phyloP scores from a whole-genome alignment of 2,888 invertebrate species.

The Sabatieria punctata region DNA sequence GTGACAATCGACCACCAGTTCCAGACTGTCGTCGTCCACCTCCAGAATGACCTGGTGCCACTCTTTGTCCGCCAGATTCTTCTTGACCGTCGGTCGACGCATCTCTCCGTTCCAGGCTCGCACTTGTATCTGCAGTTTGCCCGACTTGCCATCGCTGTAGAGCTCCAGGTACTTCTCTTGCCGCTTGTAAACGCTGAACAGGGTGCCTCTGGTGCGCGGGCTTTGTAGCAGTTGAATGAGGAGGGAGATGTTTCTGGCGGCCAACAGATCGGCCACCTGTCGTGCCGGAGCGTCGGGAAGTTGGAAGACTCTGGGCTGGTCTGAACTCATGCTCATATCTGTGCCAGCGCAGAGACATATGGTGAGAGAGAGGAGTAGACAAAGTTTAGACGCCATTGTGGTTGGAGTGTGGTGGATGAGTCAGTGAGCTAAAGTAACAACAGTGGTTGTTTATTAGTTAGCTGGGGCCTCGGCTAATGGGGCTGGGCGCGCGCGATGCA shows the following conservation, averaged over 20 bases:
- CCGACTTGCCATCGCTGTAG: background rate
- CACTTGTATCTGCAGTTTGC: background rate
- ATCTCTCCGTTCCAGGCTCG: too few species aligned
- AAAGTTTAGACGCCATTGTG: too few species aligned
- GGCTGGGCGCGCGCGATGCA: too few species aligned
- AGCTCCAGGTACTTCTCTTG: background rate
- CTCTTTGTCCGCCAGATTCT: background rate
- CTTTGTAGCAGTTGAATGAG: background rate
- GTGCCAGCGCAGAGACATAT: too few species aligned
- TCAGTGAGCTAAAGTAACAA: too few species aligned
- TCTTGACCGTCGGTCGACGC: too few species aligned
- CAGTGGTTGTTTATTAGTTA: too few species aligned
- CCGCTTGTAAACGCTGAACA: background rate
- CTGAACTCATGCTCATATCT: too few species aligned
- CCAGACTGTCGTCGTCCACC: background rate
- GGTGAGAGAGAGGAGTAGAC: too few species aligned
- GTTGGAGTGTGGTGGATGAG: too few species aligned
- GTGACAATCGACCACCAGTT: background rate
- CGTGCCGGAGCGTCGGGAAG: background rate
- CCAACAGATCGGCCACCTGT: background rate
- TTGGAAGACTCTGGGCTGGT: too few species aligned
- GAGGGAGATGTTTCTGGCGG: slow-evolving; percentile 1
- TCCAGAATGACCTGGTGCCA: slow-evolving; percentile 3
- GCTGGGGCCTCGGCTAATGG: too few species aligned
- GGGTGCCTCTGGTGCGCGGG: background rate